Percentiles rank a stretch among this genome's conserved stretches.
phyloP scores from a whole-genome alignment of 2,797 vertebrate genomes.

The Enteromius unitaeniatus region DNA sequence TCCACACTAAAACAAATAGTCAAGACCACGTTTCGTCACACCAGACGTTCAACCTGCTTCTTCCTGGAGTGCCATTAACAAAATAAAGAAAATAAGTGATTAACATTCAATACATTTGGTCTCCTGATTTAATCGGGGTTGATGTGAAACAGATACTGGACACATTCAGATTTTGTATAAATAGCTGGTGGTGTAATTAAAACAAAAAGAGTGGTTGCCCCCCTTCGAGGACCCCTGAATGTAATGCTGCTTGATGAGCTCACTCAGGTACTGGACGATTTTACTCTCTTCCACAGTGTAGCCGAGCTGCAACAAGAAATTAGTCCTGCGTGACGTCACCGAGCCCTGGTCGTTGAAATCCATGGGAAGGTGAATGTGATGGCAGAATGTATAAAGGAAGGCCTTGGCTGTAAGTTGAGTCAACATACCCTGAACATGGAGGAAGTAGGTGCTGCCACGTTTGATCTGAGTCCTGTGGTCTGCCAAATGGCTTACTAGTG shows the following conservation, averaged over 20 bases:
- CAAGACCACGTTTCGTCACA: conserved; percentile 24
- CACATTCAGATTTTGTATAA: conserved; percentile 94
- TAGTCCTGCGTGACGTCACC: conserved; percentile 80
- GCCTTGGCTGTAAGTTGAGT: conserved; percentile 90
- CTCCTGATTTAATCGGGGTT: conserved; percentile 51
- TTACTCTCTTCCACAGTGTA: conserved; percentile 87
- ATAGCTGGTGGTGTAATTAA: conserved; percentile 93
- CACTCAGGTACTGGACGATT: conserved; percentile 91
- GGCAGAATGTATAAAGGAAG: conserved; percentile 94
- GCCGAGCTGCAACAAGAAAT: conserved; percentile 89
- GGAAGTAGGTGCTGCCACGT: conserved; percentile 93
- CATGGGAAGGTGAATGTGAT: conserved; percentile 92
- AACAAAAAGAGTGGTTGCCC: conserved; percentile 81
- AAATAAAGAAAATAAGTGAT: neutral
- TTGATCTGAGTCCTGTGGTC: conserved; percentile 96
- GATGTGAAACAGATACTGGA: neutral
- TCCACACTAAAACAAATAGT: conserved; percentile 6
- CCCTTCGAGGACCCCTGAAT: conserved; percentile 76
- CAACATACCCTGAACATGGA: conserved; percentile 89
- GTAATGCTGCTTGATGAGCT: conserved; percentile 90
- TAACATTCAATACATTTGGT: conserved; percentile 56
- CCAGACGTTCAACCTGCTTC: neutral
- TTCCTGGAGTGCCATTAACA: conserved; percentile 14
- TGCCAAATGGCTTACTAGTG: conserved; percentile 84
- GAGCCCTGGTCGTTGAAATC: conserved; percentile 78